Evolutionary conservation across 2,888 invertebrate species (phyloP), one percentile per base, ranked within the genome.

Genomic region (Cryptophagus acutangulus): DNA sequence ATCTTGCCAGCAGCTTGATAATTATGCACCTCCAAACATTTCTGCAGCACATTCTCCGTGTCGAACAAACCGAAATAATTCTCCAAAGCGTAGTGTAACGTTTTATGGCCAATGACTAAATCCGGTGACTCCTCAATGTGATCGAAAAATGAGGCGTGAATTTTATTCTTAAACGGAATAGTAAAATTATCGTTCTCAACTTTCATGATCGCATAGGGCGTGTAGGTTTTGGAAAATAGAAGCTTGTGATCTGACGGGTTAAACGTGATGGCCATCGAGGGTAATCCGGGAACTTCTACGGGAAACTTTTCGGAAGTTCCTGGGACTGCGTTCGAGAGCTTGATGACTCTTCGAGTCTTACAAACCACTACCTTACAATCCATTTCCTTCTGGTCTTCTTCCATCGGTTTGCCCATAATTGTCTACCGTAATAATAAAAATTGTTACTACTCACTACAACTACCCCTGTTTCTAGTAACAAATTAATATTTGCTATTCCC

Each of bases 271-370:
- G 64, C 63, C 62, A 69, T 60, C 2, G 66, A 57, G 13, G 71
- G 71, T 42, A 71, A 49, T 15, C 68, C 67, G 2, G 69, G 66
- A 5, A 71, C 63, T 61, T 70, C 70, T 24, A 69, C 61, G 0
- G 70, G 69, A 28, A 60, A 57, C 16, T 57, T 55, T 33, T 69
- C 66, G 1, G 60, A 49, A 38, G 57, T 62, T 8, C 58, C 61
- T 33, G 62, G 61, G 14, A 56, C 48, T 29, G 59, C 58, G 41
- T 63, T 73, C 1, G 83, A 82, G 37, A 84, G 74, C 64, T 82
- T 81, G 29, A 85, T 77, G 2, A 84, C 75, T n/a, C 85, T 74
- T 61, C 79, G 82, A 1, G 82, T 81, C 61, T 83, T 82, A 63
- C 84, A 75, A 65, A 83, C 74, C 15, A 84, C 76, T 6, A 84